Evolutionary conservation across 2,888 invertebrate species (phyloP).

Genomic region (Tortrix viridana): DNA sequence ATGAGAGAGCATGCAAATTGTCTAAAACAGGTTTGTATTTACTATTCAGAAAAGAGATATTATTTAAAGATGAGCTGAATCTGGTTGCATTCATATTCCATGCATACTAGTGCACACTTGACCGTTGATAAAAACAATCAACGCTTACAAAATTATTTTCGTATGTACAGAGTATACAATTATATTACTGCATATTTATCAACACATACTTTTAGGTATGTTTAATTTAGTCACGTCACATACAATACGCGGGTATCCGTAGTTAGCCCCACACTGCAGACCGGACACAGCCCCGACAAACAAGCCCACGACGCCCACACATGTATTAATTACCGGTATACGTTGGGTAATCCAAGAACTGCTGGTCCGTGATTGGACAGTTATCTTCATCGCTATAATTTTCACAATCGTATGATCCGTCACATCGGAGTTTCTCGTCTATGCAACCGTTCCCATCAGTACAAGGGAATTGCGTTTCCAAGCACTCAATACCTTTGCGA

Average conservation of each 20-base stretch:
- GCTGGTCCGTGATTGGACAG: slow-evolving; percentile 55
- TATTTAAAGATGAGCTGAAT: no score
- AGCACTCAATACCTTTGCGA: slow-evolving; percentile 72
- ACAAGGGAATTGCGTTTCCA: slow-evolving; percentile 78
- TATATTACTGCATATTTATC: no score
- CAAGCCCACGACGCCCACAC: slow-evolving; percentile 20
- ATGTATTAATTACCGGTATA: slow-evolving; percentile 33
- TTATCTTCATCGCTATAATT: slow-evolving; percentile 86
- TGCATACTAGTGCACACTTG: no score
- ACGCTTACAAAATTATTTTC: no score
- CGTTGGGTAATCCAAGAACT: slow-evolving; percentile 29
- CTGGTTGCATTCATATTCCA: no score
- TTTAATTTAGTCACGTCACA: slow-evolving; percentile 31
- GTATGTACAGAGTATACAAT: no score
- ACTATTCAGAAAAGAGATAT: no score
- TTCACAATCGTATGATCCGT: slow-evolving; percentile 84
- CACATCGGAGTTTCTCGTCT: slow-evolving; percentile 82
- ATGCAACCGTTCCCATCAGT: slow-evolving; percentile 86
- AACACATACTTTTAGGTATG: no score
- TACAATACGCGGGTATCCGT: background rate
- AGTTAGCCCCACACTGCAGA: slow-evolving; percentile 18
- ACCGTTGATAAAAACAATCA: no score
- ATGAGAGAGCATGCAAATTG: no score
- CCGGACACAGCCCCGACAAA: slow-evolving; percentile 27
- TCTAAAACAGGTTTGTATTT: no score